A percentile compares a stretch with the other conserved stretches of the same genome.
These are phyloP conservation scores for Tenthredo scrophulariae DNA, from an alignment of 2,888 invertebrate genomes.

Conservation along the genomic window DNA sequence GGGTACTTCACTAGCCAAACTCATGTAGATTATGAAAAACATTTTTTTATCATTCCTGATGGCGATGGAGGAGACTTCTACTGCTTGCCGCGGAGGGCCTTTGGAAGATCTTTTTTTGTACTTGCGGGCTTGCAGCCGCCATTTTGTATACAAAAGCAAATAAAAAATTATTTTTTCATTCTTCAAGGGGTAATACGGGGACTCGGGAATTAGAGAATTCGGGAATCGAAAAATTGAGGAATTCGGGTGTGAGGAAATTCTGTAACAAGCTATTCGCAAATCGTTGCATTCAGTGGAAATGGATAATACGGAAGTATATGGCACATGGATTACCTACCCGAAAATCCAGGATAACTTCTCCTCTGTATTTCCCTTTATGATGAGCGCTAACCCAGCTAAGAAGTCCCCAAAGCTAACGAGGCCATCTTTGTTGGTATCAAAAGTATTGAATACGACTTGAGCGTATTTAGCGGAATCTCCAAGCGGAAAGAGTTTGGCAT, in stretches of 20 bases:
- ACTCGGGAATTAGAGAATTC: neutral
- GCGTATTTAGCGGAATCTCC: conserved; percentile 72
- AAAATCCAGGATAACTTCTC: conserved; percentile 74
- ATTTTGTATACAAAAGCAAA: no score
- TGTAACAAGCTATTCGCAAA: no score
- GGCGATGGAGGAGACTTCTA: no score
- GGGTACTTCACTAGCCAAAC: no score
- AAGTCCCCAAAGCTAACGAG: conserved; percentile 71
- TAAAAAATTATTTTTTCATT: no score
- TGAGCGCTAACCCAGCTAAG: conserved; percentile 65
- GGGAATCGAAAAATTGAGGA: neutral
- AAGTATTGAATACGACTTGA: conserved; percentile 71
- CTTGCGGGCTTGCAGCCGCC: no score
- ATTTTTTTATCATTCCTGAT: no score
- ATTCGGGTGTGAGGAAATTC: neutral
- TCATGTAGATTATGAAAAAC: no score
- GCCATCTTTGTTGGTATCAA: conserved; percentile 71
- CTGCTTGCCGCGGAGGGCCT: no score
- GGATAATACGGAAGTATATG: neutral
- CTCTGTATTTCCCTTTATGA: conserved; percentile 69
- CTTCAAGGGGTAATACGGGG: neutral
- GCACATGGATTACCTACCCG: conserved; percentile 61
- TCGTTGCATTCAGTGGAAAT: neutral
- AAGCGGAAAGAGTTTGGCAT: conserved; percentile 72
- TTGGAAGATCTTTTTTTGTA: no score